phyloP scores from a whole-genome alignment of 2,888 invertebrate genomes.

The Limenitis camilla region DNA sequence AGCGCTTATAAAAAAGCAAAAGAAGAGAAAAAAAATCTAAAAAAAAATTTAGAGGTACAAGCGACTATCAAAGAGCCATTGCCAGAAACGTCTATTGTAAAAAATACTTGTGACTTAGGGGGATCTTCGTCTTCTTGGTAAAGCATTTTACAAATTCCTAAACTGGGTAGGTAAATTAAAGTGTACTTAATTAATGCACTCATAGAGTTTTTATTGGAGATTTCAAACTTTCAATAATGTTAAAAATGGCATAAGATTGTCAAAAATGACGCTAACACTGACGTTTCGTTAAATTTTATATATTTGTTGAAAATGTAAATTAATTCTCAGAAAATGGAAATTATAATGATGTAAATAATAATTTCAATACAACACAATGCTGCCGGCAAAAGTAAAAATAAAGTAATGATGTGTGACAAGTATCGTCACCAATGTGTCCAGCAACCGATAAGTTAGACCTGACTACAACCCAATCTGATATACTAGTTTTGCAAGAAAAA shows the following conservation, averaged over 20 bases:
- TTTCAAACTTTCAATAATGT: background rate
- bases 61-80: constrained; percentile 31
- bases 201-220: background rate
- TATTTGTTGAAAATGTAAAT: background rate
- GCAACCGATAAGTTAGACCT: constrained; percentile 47
- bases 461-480: constrained; percentile 53
- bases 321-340: background rate
- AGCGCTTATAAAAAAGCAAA: constrained; percentile 54
- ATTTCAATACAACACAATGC: constrained; percentile 36
- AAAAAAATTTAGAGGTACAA: constrained; percentile 33
- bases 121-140: constrained; percentile 45
- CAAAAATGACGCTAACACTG: too few relatives aligned
- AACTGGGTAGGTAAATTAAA: background rate
- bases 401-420: constrained; percentile 38
- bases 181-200: too few relatives aligned
- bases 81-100: constrained; percentile 42
- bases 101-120: constrained; percentile 33
- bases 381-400: constrained; percentile 54
- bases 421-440: constrained; percentile 41
- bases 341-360: background rate
- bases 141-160: background rate
- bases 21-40: constrained; percentile 43
- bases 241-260: too few relatives aligned
- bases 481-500: constrained; percentile 53
- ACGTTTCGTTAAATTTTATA: too few relatives aligned